Evolutionary conservation across 2,888 invertebrate genomes (phyloP), one percentile per base, ranked within the genome.

Genomic region (Aphidius colemani): DNA sequence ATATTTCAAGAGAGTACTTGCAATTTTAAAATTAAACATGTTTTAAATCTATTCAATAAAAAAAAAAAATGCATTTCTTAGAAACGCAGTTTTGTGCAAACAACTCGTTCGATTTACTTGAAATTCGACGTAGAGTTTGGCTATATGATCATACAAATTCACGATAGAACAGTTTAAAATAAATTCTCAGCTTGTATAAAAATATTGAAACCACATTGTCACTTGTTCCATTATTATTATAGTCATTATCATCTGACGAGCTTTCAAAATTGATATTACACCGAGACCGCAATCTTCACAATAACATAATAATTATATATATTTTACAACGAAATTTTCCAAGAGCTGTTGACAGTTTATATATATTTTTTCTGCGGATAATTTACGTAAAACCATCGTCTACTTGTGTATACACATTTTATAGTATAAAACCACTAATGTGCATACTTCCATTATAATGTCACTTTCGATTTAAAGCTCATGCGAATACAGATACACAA

Each of bases 391-490:
- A 30, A 30, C 30, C 30, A 30, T 30, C 30, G 5, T 30, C 30
- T 5, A 30, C 5, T 3, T 30, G 30, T 30, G 5, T 30, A 30
- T 30, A 30, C 5, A 30, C 3, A 66, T 68, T 59, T 66, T 61
- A 58, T 65, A 59, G 67, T 68, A 71, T 73, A 73, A 75, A 76
- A 75, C 77, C 77, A 73, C 78, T 78, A 77, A 76, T 77, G 75
- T 74, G 30, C 30, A 30, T 68, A 69, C 70, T 72, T 76, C 77
- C 77, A 76, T 77, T 77, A 78, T 78, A 75, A 78, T 70, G 76
- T 78, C 78, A 76, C 76, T 76, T 78, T 76, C 78, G 76, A 79
- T 78, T 77, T 75, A 70, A 72, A 74, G 72, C 72, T 72, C 48
- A 41, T 46, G 50, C 45, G 45, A 53, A 30, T 51, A 44, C 41